These are phyloP conservation scores for Dysmachus trigonus DNA, from an alignment of 2,888 invertebrate species.

Conservation along the genomic window DNA sequence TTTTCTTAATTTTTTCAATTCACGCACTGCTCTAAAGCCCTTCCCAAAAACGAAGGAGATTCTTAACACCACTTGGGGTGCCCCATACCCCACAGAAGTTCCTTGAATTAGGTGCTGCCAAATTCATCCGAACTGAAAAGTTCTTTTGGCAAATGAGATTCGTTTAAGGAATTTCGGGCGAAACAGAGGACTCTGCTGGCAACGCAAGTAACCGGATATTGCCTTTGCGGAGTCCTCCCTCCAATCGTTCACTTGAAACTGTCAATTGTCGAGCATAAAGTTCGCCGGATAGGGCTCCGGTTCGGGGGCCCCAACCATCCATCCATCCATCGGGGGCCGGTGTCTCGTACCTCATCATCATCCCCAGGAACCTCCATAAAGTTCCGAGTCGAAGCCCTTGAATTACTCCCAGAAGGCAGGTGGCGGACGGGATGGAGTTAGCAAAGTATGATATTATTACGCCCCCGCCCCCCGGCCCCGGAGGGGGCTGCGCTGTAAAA, in stretches of 20 bases:
- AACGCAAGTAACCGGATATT: neutral
- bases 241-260: conserved; percentile 41
- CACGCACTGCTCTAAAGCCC: neutral
- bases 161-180: neutral
- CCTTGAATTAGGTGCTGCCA: neutral
- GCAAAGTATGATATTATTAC: conserved; percentile 40
- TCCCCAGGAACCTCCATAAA: conserved; percentile 35
- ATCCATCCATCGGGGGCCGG: too few relatives aligned
- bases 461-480: neutral
- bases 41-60: neutral
- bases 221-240: neutral
- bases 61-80: neutral
- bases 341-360: conserved; percentile 18
- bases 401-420: conserved; percentile 39
- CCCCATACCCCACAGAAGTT: neutral
- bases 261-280: conserved; percentile 38
- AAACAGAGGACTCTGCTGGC: neutral
- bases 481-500: conserved; percentile 42
- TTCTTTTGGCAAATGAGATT: neutral
- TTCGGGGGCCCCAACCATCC: neutral
- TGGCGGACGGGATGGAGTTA: conserved; percentile 41
- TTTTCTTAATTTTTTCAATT: neutral
- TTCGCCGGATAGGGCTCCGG: neutral
- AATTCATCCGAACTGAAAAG: neutral
- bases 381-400: conserved; percentile 42